phyloP scores from a whole-genome alignment of 2,888 invertebrate species.

The Eupithecia inturbata region DNA sequence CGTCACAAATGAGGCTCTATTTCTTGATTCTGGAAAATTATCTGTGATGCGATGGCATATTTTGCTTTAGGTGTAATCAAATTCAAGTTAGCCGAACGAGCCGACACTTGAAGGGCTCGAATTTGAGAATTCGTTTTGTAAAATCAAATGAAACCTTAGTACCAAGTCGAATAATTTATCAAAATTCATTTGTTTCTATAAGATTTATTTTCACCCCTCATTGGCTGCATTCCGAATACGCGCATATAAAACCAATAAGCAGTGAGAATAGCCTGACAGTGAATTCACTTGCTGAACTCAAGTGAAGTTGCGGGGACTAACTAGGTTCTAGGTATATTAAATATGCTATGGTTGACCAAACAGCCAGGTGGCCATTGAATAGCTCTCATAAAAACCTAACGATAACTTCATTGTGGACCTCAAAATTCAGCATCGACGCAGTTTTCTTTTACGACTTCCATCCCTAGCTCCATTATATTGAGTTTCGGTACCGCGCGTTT shows the following conservation, averaged over 20 bases:
- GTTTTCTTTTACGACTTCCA: slow-evolving; percentile 38
- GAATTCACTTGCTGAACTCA: background rate
- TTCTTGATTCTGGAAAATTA: slow-evolving; percentile 38
- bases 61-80: slow-evolving; percentile 12
- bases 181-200: background rate
- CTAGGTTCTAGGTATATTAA: background rate
- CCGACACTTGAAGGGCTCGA: background rate
- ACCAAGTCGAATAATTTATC: background rate
- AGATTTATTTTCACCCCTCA: background rate
- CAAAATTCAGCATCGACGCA: slow-evolving; percentile 26
- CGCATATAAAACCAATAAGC: background rate
- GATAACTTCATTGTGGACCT: slow-evolving; percentile 22
- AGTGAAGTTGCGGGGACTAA: background rate
- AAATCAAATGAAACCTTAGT: background rate
- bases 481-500: slow-evolving; percentile 15
- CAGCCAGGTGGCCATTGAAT: slow-evolving; percentile 19
- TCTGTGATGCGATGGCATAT: slow-evolving; percentile 47
- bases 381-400: slow-evolving; percentile 21
- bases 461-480: slow-evolving; percentile 28
- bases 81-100: background rate
- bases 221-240: background rate
- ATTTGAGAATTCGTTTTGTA: background rate
- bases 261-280: background rate
- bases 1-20: slow-evolving; percentile 68
- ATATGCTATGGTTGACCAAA: slow-evolving; percentile 1